Evolutionary conservation across 2,797 vertebrate genomes (phyloP), one percentile per base, ranked within the genome.

Genomic region (Hypotaenidia philippensis): DNA sequence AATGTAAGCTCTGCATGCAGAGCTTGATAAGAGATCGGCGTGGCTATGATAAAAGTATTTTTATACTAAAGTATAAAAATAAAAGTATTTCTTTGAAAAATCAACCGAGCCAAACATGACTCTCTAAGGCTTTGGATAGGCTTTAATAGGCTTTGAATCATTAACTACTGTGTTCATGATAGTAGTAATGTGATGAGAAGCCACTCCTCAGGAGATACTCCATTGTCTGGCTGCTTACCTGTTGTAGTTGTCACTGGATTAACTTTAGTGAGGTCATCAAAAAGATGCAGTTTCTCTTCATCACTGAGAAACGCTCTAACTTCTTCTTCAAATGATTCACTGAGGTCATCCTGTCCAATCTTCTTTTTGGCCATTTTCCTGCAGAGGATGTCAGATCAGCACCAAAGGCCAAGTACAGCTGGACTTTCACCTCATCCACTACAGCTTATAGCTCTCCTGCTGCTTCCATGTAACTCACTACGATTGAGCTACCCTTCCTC

Each of bases 251-350:
- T 99, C 77, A 99, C 99, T 0, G 99, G 99, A 91, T 99, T 99
- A 93, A 99, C 99, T 98, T 99, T 99, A 15, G 99, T 99, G 83
- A 99, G 99, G 97, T 99, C 99, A 56, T 99, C 99, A 31, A 99
- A 98, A 38, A 98, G 98, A 96, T 99, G 98, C 29, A 99, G 98
- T 1, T 98, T 98, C 74, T 97, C 97, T 94, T 99, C 99, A 71
- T 98, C 97, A 5, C 96, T 97, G 59, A 99, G 98, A 93, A 99
- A 99, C 15, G 98, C 98, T 92, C 97, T 97, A 27, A 99, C 71
- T 31, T 99, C 99, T 92, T 98, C 98, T 59, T 98, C 98, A 92
- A 98, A 92, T 10, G 98, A 97, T 57, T 98, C 97, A 93, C 96
- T 96, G 26, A 98, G 93, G 69, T 96, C 95, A 32, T 63, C 86